These are phyloP conservation scores for Clistopyga incitator DNA, from an alignment of 2,888 invertebrate genomes.

Conservation along the genomic window DNA sequence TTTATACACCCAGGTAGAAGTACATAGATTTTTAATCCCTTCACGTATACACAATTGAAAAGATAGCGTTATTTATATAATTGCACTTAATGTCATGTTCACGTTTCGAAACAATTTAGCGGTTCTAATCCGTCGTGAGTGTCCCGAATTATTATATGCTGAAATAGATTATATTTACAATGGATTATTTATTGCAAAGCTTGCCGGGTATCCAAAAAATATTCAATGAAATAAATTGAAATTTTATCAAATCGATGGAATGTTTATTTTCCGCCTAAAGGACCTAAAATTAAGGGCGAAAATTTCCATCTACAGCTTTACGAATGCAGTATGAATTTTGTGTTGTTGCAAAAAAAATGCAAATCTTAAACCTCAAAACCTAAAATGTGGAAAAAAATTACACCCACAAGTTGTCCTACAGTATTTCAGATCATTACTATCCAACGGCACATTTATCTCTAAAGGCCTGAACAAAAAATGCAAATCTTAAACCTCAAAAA, in stretches of 20 bases:
- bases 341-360: not conserved
- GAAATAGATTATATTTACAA: constrained; percentile 17
- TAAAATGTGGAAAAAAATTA: too few species aligned
- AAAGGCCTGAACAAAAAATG: too few species aligned
- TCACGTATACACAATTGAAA: not conserved
- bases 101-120: constrained; percentile 7
- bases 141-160: not conserved
- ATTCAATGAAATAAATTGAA: constrained; percentile 6
- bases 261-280: not conserved
- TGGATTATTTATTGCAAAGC: not conserved
- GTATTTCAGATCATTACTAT: too few species aligned
- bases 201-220: constrained; percentile 16
- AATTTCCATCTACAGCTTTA: not conserved
- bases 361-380: too few species aligned
- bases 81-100: not conserved
- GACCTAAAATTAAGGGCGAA: not conserved
- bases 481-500: too few species aligned
- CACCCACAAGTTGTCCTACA: too few species aligned
- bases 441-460: too few species aligned
- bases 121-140: not conserved
- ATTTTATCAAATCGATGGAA: not conserved
- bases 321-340: too few species aligned
- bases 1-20: constrained; percentile 37
- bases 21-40: not conserved
- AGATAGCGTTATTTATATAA: not conserved